A percentile compares a stretch with the other conserved stretches of the same genome.
Evolutionary conservation across 92 coral and sea anemone genomes (phyloP).

Genomic region (Porites lobata): DNA sequence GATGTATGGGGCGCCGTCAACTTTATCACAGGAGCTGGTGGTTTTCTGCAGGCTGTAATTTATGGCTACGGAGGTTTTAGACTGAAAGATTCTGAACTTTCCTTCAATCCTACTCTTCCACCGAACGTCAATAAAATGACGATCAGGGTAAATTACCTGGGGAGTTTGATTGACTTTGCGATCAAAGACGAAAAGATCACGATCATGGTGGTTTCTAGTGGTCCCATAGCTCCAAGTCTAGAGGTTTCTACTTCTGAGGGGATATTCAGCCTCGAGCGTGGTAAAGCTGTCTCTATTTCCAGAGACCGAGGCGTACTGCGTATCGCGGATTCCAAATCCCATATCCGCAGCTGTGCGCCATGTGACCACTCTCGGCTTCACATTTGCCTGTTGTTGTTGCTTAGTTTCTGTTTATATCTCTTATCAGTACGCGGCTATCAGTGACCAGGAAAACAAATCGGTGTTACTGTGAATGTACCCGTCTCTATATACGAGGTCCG

Average conservation of each 20-base stretch:
- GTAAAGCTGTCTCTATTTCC: conserved; percentile 50
- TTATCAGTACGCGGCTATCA: neutral
- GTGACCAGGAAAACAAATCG: neutral
- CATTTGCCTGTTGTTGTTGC: conserved; percentile 27
- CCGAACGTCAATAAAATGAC: conserved; percentile 74
- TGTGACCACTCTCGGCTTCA: conserved; percentile 32
- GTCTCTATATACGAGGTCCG: neutral
- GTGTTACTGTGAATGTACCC: neutral
- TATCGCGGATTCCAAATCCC: conserved; percentile 23
- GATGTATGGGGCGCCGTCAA: conserved; percentile 78
- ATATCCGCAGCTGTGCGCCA: neutral
- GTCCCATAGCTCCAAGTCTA: conserved; percentile 73
- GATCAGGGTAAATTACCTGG: conserved; percentile 74
- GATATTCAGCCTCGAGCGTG: conserved; percentile 39
- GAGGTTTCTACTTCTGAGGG: conserved; percentile 51
- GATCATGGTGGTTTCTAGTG: conserved; percentile 57
- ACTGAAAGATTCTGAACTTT: conserved; percentile 44
- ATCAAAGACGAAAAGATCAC: conserved; percentile 44
- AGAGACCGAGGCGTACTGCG: conserved; percentile 64
- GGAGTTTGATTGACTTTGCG: conserved; percentile 68
- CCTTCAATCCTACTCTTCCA: conserved; percentile 80
- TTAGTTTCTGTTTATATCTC: conserved; percentile 3
- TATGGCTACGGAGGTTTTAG: conserved; percentile 92
- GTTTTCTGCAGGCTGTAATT: conserved; percentile 80
- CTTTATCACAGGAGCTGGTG: conserved; percentile 90